Conservation (phyloP, 35 echinoderm and acorn worm species). For the Hemicentrotus pulcherrimus region DNA sequence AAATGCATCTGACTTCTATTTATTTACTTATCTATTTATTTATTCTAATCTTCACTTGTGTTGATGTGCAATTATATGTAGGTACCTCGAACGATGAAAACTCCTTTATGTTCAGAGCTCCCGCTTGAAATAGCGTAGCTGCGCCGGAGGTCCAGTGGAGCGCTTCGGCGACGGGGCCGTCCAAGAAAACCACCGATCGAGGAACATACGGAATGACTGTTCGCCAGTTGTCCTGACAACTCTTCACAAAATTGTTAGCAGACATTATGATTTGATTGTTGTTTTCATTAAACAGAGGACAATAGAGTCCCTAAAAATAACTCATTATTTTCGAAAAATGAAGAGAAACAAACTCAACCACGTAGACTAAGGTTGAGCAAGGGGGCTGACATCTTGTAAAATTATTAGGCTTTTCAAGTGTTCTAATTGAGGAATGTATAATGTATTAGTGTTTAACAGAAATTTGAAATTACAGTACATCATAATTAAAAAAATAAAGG, state of each 20-base stretch:
- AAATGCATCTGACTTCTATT: too few species aligned
- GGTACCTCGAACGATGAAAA: slow-evolving; percentile 96
- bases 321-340: background rate
- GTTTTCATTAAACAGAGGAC: background rate
- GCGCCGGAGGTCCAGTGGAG: slow-evolving; percentile 83
- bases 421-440: too few species aligned
- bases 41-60: too few species aligned
- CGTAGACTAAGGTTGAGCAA: background rate
- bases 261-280: background rate
- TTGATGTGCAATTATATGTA: too few species aligned
- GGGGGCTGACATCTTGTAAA: slow-evolving; percentile 1
- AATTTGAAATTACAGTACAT: too few species aligned
- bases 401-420: background rate
- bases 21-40: too few species aligned
- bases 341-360: background rate
- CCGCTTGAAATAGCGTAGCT: slow-evolving; percentile 67
- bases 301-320: background rate
- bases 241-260: background rate
- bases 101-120: slow-evolving; percentile 78
- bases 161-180: slow-evolving; percentile 74
- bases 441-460: too few species aligned
- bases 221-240: slow-evolving; percentile 50
- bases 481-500: too few species aligned
- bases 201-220: slow-evolving; percentile 67
- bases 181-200: slow-evolving; percentile 80